Conservation (phyloP, 1,140 invertebrate species). For the Drosophila kohkoa region DNA sequence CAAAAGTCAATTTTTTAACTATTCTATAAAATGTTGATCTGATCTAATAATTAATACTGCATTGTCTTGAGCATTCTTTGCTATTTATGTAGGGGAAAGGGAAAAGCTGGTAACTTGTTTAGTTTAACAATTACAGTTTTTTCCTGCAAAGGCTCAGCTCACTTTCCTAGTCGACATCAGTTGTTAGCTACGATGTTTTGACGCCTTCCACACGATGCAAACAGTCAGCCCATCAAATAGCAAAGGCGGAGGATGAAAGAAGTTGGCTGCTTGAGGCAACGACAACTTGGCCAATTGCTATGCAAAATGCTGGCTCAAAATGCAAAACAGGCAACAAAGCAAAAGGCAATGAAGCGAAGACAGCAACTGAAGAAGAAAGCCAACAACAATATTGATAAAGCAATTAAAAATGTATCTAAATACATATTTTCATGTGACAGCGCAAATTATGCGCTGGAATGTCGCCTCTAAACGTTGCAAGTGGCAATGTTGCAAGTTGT, state of each 20-base stretch:
- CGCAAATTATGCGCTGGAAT: conserved; percentile 75
- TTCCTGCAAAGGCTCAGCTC: not conserved
- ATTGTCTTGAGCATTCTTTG: too few species aligned
- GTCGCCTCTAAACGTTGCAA: conserved; percentile 41
- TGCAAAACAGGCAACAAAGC: conserved; percentile 53
- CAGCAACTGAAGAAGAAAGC: not conserved
- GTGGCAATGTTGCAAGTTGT: conserved; percentile 34
- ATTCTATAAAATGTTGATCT: too few species aligned
- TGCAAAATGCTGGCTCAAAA: conserved; percentile 60
- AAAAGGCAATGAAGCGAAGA: conserved; percentile 26
- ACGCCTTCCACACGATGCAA: conserved; percentile 56
- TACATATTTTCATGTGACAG: conserved; percentile 73
- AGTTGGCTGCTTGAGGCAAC: conserved; percentile 1
- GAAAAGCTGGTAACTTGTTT: too few species aligned
- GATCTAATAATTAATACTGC: too few species aligned
- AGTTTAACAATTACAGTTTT: not conserved
- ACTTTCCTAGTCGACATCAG: conserved; percentile 58
- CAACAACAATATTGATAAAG: conserved; percentile 68
- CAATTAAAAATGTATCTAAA: conserved; percentile 76
- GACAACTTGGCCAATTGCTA: conserved; percentile 61
- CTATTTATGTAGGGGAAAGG: too few species aligned
- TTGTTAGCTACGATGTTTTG: conserved; percentile 64
- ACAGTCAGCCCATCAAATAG: conserved; percentile 47
- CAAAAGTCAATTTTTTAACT: too few species aligned
- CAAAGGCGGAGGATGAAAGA: conserved; percentile 56